These are phyloP conservation scores for Mus musculus DNA, from an alignment of 2,113 vertebrate species.

Conservation along the genomic window DNA sequence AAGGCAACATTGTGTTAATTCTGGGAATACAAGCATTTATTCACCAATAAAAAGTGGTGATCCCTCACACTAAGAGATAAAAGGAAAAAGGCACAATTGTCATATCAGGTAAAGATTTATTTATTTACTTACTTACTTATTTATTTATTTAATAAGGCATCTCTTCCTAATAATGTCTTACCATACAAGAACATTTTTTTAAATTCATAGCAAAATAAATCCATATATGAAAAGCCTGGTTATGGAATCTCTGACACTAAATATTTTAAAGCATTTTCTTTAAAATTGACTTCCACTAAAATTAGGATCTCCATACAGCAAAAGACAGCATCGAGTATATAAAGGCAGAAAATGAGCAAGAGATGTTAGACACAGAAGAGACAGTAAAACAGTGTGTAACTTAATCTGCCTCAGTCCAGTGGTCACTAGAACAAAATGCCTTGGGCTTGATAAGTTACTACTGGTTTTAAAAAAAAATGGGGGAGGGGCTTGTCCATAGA, in stretches of 20 bases:
- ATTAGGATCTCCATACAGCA: background rate
- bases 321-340: background rate
- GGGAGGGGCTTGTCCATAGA: background rate
- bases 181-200: background rate
- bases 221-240: background rate
- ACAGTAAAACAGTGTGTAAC: background rate
- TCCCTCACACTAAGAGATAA: conserved; percentile 33
- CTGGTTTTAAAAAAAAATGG: background rate
- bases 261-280: conserved; percentile 35
- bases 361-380: background rate
- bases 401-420: background rate
- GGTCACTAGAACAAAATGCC: background rate
- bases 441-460: background rate
- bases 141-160: background rate
- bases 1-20: background rate
- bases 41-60: conserved; percentile 4
- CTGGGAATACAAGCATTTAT: background rate
- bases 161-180: background rate
- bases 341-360: conserved; percentile 14
- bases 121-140: background rate
- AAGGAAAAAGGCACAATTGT: conserved; percentile 1
- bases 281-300: background rate
- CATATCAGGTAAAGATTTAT: background rate
- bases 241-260: background rate
- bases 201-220: background rate